Evolutionary conservation across 2,888 invertebrate genomes (phyloP).

Genomic region (Parochlus steinenii): DNA sequence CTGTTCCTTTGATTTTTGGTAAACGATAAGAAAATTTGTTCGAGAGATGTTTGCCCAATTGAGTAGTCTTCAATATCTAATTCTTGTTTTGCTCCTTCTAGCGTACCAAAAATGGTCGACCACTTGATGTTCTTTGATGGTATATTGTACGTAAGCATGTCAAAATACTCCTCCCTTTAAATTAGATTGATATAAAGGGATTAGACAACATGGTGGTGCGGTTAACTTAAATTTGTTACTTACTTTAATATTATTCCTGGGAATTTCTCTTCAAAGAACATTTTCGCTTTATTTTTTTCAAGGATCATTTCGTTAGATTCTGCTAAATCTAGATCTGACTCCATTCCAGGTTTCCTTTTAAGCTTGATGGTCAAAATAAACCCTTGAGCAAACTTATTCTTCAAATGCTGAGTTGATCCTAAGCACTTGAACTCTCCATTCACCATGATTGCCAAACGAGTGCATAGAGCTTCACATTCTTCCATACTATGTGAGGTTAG

Average conservation of each 20-base stretch:
- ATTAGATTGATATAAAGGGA: no score
- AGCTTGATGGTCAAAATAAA: conserved; percentile 33
- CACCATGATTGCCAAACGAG: conserved; percentile 56
- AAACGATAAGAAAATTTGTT: conserved; percentile 59
- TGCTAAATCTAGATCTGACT: no score
- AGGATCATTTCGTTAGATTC: conserved; percentile 5
- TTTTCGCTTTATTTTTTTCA: conserved; percentile 4
- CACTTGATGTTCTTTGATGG: conserved; percentile 32
- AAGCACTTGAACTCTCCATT: conserved; percentile 48
- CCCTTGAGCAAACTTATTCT: conserved; percentile 49
- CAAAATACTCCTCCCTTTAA: conserved; percentile 44
- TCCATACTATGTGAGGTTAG: conserved; percentile 66
- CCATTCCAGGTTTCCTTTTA: no score
- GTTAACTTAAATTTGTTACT: no score
- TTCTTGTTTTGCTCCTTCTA: conserved; percentile 42
- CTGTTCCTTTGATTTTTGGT: conserved; percentile 40
- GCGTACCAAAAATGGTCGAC: conserved; percentile 44
- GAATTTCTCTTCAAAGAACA: conserved; percentile 4
- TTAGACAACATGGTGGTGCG: no score
- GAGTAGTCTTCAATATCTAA: conserved; percentile 58
- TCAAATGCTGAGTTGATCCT: conserved; percentile 50
- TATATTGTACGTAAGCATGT: conserved; percentile 46
- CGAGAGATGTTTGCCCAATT: conserved; percentile 62
- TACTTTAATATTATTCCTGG: background rate
- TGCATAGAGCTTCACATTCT: conserved; percentile 60